phyloP scores from a whole-genome alignment of 2,797 vertebrate species.

The Taeniopygia guttata region DNA sequence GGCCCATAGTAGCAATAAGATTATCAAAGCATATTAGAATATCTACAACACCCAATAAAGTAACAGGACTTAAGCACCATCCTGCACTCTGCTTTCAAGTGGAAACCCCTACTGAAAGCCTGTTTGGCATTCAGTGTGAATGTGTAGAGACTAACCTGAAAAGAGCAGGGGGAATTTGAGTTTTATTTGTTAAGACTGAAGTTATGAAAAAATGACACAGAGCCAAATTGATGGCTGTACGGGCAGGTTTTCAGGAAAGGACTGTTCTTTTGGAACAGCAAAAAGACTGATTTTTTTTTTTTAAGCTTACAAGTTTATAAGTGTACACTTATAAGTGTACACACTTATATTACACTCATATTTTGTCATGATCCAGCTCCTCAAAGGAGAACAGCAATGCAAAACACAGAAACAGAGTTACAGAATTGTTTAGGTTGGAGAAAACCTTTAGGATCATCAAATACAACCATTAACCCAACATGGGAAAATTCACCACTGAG shows the following conservation, averaged over 20 bases:
- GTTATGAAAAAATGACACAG: neutral
- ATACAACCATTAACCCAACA: neutral
- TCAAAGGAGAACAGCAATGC: neutral
- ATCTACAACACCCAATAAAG: neutral
- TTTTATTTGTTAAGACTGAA: neutral
- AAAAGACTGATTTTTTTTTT: neutral
- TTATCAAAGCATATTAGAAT: neutral
- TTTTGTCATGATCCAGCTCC: neutral
- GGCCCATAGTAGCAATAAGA: neutral
- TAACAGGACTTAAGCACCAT: neutral
- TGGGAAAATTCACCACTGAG: neutral
- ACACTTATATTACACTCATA: neutral
- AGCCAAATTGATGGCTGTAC: neutral
- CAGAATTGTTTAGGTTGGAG: neutral
- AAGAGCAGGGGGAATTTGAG: neutral
- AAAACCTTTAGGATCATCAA: neutral
- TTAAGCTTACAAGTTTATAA: too few relatives aligned
- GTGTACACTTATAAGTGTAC: too few relatives aligned
- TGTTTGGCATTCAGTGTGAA: neutral
- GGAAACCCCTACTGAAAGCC: neutral
- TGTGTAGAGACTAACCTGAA: neutral
- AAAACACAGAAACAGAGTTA: neutral
- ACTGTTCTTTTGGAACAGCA: neutral
- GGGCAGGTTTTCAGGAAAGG: neutral
- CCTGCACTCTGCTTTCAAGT: neutral